A percentile compares a stretch with the other conserved stretches of the same genome.
These are phyloP conservation scores for Fragum whitleyi DNA, from an alignment of 2,888 invertebrate genomes.

Conservation along the genomic window DNA sequence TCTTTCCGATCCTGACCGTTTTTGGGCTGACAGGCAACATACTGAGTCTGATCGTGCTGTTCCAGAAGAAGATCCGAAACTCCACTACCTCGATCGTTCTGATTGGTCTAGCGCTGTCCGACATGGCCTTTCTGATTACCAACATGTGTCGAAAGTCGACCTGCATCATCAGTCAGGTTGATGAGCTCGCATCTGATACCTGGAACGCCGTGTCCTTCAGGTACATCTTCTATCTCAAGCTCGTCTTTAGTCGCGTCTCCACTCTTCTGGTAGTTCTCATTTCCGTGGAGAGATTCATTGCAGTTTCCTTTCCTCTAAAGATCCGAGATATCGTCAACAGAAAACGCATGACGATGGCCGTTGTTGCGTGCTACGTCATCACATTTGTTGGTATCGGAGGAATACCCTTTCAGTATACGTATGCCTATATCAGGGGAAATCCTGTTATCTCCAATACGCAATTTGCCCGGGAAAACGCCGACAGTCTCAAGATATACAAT, in stretches of 20 bases:
- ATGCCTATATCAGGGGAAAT: conserved; percentile 38
- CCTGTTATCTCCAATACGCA: conserved; percentile 55
- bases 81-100: conserved; percentile 61
- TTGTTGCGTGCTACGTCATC: conserved; percentile 51
- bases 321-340: conserved; percentile 55
- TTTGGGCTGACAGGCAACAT: conserved; percentile 60
- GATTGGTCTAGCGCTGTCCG: conserved; percentile 60
- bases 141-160: conserved; percentile 63
- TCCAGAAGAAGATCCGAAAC: conserved; percentile 51
- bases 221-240: conserved; percentile 59
- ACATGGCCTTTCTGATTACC: conserved; percentile 59
- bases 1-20: conserved; percentile 62
- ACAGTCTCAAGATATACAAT: conserved; percentile 55
- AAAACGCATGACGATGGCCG: conserved; percentile 49
- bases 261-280: conserved; percentile 63
- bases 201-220: conserved; percentile 58
- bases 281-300: conserved; percentile 61
- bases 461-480: conserved; percentile 56
- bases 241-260: conserved; percentile 61
- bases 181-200: conserved; percentile 36
- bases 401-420: conserved; percentile 60
- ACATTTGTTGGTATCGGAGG: conserved; percentile 41
- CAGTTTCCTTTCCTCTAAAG: conserved; percentile 65
- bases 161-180: conserved; percentile 57
- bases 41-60: conserved; percentile 58